Percentiles rank a stretch among this genome's conserved stretches.
These are phyloP conservation scores for Xestia rhomboidea DNA, from an alignment of 2,888 invertebrate species.

Conservation along the genomic window DNA sequence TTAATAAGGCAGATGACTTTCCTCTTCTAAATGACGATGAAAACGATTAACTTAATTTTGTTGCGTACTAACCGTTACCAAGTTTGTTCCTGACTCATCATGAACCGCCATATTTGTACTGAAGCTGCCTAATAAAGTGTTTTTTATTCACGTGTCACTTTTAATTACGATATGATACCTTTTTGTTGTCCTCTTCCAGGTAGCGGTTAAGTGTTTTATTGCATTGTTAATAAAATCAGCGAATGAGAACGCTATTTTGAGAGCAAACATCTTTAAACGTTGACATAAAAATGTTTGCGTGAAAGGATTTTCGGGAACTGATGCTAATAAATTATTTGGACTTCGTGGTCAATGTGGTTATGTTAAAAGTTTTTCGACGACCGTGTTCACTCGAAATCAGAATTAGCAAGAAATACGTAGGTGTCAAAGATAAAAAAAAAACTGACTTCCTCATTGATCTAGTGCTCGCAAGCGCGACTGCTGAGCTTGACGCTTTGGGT, in stretches of 20 bases:
- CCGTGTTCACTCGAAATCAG: neutral
- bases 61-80: constrained; percentile 65
- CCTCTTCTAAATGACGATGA: constrained; percentile 72
- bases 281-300: constrained; percentile 38
- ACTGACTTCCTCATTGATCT: no score
- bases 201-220: constrained; percentile 66
- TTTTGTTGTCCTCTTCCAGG: constrained; percentile 69
- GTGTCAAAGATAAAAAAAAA: constrained; percentile 21
- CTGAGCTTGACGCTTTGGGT: no score
- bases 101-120: constrained; percentile 72
- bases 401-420: constrained; percentile 1
- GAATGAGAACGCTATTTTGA: constrained; percentile 48
- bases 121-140: constrained; percentile 78
- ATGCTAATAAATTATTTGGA: constrained; percentile 38
- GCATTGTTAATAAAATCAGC: constrained; percentile 58
- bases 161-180: constrained; percentile 79
- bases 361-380: constrained; percentile 15
- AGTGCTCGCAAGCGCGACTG: no score
- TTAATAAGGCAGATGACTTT: constrained; percentile 76
- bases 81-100: constrained; percentile 77
- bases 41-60: constrained; percentile 76
- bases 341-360: constrained; percentile 31
- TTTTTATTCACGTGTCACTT: constrained; percentile 80
- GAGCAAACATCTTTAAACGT: constrained; percentile 49
- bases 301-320: constrained; percentile 42